Evolutionary conservation across 2,888 invertebrate species (phyloP).

Genomic region (Micropterix aruncella): DNA sequence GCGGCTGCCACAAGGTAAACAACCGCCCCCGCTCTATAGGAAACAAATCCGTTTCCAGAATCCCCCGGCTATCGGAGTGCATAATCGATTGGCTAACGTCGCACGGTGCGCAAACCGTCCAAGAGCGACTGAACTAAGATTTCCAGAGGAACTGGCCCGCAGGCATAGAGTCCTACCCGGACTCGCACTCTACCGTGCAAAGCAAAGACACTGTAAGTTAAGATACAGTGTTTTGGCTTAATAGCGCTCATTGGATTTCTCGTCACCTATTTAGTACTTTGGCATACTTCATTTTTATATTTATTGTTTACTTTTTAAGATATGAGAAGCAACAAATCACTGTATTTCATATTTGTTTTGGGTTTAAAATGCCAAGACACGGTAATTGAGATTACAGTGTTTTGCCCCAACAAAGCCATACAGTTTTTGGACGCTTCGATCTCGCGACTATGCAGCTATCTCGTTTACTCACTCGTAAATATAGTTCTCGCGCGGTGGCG

Average conservation of each 20-base stretch:
- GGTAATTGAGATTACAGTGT: background rate
- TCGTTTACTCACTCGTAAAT: no score
- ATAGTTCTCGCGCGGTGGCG: no score
- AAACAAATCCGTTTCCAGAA: no score
- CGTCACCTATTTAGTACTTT: background rate
- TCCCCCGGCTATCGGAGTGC: no score
- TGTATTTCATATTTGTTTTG: background rate
- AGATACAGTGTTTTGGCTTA: background rate
- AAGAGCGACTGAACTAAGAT: no score
- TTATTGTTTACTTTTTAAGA: background rate
- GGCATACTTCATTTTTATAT: background rate
- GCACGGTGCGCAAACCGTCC: no score
- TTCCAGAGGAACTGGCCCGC: no score
- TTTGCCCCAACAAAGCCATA: background rate
- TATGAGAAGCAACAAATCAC: background rate
- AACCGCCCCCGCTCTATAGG: no score
- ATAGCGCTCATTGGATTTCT: background rate
- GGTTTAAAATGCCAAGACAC: background rate
- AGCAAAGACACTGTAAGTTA: background rate
- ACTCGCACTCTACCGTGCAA: background rate
- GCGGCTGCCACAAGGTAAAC: no score
- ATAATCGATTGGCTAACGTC: no score
- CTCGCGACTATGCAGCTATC: no score
- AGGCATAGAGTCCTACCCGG: no score
- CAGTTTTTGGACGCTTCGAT: background rate